These are phyloP conservation scores for Rhabdomys dilectus DNA, from an alignment of 2,113 vertebrate genomes.

Conservation along the genomic window DNA sequence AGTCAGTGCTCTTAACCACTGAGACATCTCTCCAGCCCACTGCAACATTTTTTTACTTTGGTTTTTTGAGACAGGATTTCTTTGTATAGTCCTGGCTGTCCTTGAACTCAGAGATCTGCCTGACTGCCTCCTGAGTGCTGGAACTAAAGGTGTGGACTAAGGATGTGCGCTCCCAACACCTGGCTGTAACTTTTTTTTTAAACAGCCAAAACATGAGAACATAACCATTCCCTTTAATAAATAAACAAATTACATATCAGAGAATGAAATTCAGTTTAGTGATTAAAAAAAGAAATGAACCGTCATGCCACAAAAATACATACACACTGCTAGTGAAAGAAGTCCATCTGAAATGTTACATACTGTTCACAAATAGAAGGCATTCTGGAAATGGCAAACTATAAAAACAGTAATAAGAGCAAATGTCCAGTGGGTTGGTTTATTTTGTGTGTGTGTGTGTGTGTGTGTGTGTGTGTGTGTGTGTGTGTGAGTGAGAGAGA, in stretches of 20 bases:
- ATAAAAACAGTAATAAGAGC: not conserved
- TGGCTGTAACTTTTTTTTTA: not conserved
- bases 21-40: no score
- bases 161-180: not conserved
- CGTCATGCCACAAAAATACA: not conserved
- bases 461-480: not conserved
- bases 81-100: not conserved
- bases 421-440: not conserved
- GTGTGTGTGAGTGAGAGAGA: no score
- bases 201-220: slow-evolving; percentile 52
- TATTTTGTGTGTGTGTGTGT: not conserved
- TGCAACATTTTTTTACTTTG: not conserved
- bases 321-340: not conserved
- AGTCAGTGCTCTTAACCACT: no score
- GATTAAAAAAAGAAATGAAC: slow-evolving; percentile 26
- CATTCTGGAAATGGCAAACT: slow-evolving; percentile 26
- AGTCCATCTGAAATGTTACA: not conserved
- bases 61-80: not conserved
- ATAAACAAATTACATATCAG: slow-evolving; percentile 31
- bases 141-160: not conserved
- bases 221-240: not conserved
- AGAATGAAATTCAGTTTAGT: not conserved
- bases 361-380: not conserved
- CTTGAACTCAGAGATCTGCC: not conserved
- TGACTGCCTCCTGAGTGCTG: not conserved